phyloP scores from a whole-genome alignment of 1,140 invertebrate species.

The Portunus trituberculatus region DNA sequence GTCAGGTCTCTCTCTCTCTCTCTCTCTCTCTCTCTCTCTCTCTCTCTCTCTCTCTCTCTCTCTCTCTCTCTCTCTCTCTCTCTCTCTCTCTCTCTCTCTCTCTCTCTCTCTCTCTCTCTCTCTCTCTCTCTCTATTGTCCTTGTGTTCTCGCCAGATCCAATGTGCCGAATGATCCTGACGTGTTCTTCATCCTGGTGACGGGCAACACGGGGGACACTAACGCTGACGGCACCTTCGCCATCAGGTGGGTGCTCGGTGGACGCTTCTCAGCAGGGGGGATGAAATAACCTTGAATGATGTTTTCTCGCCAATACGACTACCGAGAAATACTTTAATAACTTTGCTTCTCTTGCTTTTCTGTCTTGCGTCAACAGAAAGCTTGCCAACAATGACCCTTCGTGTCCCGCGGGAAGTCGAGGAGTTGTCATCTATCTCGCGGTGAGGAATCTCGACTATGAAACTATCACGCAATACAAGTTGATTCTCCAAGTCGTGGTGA shows the following conservation, averaged over 20 bases:
- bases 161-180: slow-evolving; percentile 37
- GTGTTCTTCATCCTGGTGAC: slow-evolving; percentile 67
- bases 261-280: neutral
- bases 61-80: slow-evolving; percentile 36
- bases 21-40: slow-evolving; percentile 27
- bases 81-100: neutral
- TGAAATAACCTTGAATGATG: neutral
- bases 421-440: slow-evolving; percentile 47
- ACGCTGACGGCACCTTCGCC: slow-evolving; percentile 68
- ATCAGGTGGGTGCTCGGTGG: slow-evolving; percentile 30
- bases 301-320: neutral
- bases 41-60: slow-evolving; percentile 29
- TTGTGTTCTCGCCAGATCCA: slow-evolving; percentile 37
- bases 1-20: no score
- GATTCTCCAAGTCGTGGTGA: slow-evolving; percentile 53
- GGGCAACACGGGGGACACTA: slow-evolving; percentile 60
- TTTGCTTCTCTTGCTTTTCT: no score
- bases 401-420: slow-evolving; percentile 46
- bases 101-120: neutral
- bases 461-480: slow-evolving; percentile 32
- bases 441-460: slow-evolving; percentile 66
- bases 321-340: neutral
- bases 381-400: neutral
- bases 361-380: neutral
- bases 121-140: slow-evolving; percentile 28